Conservation (phyloP, 2,888 invertebrate species). For the Kuschelorhynchus macadamiae region DNA sequence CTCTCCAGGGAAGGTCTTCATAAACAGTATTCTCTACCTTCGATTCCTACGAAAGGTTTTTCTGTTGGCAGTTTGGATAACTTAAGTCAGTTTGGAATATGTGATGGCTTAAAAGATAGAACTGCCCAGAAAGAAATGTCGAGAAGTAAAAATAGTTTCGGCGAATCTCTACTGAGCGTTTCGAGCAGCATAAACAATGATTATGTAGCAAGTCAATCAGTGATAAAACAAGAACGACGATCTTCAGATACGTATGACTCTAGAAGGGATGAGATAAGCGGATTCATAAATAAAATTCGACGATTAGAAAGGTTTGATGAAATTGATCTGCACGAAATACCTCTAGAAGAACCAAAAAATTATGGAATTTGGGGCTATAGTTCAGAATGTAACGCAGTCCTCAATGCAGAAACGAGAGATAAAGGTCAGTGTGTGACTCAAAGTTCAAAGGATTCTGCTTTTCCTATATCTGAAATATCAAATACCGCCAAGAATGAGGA, state of each 20-base stretch:
- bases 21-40: conserved; percentile 58
- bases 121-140: conserved; percentile 1
- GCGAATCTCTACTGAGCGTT: not conserved
- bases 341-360: not conserved
- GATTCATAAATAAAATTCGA: not conserved
- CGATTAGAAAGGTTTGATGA: not conserved
- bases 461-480: too few species aligned
- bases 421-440: not conserved
- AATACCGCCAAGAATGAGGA: too few species aligned
- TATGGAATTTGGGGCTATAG: not conserved
- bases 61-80: conserved; percentile 49
- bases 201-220: not conserved
- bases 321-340: conserved; percentile 3
- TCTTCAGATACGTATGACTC: too few species aligned
- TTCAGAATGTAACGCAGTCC: not conserved
- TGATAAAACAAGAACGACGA: not conserved
- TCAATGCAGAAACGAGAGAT: not conserved
- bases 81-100: conserved; percentile 14
- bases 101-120: not conserved
- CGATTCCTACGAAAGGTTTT: conserved; percentile 53
- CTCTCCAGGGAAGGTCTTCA: conserved; percentile 48
- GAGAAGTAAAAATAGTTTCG: not conserved
- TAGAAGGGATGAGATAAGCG: too few species aligned
- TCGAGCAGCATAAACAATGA: not conserved
- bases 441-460: too few species aligned